Evolutionary conservation across 1,140 invertebrate species (phyloP).

Genomic region (Meteorus sp.): DNA sequence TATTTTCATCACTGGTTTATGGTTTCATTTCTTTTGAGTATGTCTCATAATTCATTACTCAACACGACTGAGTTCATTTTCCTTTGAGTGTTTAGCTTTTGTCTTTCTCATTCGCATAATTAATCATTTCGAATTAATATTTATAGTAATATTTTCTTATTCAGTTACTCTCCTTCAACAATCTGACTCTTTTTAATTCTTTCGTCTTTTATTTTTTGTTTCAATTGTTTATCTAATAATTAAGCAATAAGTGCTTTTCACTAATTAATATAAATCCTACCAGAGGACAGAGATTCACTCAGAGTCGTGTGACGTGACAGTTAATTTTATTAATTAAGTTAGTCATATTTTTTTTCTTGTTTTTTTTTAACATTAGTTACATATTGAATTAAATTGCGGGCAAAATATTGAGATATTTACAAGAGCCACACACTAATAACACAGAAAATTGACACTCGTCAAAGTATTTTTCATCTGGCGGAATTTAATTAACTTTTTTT

Average conservation of each 20-base stretch:
- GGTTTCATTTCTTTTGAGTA: conserved; percentile 39
- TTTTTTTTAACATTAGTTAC: neutral
- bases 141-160: conserved; percentile 16
- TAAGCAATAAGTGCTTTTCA: conserved; percentile 14
- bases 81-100: too few species aligned
- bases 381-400: neutral
- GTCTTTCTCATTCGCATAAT: too few species aligned
- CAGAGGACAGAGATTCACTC: conserved; percentile 45
- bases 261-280: conserved; percentile 45
- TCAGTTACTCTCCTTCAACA: too few species aligned
- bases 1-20: too few species aligned
- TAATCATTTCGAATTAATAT: conserved; percentile 2
- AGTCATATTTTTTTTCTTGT: conserved; percentile 4
- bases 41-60: too few species aligned
- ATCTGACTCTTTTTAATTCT: too few species aligned
- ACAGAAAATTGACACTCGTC: too few species aligned
- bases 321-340: neutral
- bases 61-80: too few species aligned
- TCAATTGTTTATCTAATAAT: conserved; percentile 7
- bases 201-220: conserved; percentile 12
- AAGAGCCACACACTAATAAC: too few species aligned
- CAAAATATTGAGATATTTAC: too few species aligned
- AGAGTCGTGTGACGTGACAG: conserved; percentile 12
- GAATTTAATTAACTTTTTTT: too few species aligned
- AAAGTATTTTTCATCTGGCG: too few species aligned